Percentiles rank a stretch among this genome's conserved stretches.
Evolutionary conservation across 2,888 invertebrate genomes (phyloP).

Genomic region (Bembecia ichneumoniformis): DNA sequence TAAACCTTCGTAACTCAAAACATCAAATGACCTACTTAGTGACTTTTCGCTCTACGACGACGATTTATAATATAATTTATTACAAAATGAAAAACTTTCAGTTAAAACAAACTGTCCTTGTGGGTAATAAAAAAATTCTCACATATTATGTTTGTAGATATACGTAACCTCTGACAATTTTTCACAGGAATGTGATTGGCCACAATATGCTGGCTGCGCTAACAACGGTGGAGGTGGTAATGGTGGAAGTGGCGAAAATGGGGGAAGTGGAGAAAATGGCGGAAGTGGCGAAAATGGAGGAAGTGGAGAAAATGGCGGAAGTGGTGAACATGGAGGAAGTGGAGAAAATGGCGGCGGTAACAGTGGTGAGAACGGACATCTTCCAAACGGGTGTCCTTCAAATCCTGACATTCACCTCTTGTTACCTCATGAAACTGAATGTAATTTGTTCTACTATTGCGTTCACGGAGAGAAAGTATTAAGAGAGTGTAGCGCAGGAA

Average conservation of each 20-base stretch:
- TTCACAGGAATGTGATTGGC: slow-evolving; percentile 18
- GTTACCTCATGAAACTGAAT: slow-evolving; percentile 31
- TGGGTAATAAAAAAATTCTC: too few species aligned
- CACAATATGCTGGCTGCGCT: slow-evolving; percentile 5
- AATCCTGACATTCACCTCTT: slow-evolving; percentile 22
- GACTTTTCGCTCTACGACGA: too few species aligned
- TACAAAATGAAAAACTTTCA: too few species aligned
- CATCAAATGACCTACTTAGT: too few species aligned
- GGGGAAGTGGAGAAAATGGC: neutral
- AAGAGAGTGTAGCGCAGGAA: slow-evolving; percentile 21
- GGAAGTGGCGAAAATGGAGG: too few species aligned
- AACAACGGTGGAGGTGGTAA: slow-evolving; percentile 3
- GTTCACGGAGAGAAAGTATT: slow-evolving; percentile 24
- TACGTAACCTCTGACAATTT: slow-evolving; percentile 22
- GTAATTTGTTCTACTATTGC: slow-evolving; percentile 36
- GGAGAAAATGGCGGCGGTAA: slow-evolving; percentile 1
- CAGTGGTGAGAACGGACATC: too few species aligned
- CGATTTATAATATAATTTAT: too few species aligned
- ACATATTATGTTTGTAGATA: slow-evolving; percentile 12
- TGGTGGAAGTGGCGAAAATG: slow-evolving; percentile 1
- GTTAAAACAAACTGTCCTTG: too few species aligned
- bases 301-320: neutral
- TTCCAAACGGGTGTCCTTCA: slow-evolving; percentile 32
- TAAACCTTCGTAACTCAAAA: too few species aligned
- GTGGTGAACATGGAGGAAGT: slow-evolving; percentile 1